phyloP scores from a whole-genome alignment of 2,888 invertebrate genomes.

The Temnothorax unifasciatus region DNA sequence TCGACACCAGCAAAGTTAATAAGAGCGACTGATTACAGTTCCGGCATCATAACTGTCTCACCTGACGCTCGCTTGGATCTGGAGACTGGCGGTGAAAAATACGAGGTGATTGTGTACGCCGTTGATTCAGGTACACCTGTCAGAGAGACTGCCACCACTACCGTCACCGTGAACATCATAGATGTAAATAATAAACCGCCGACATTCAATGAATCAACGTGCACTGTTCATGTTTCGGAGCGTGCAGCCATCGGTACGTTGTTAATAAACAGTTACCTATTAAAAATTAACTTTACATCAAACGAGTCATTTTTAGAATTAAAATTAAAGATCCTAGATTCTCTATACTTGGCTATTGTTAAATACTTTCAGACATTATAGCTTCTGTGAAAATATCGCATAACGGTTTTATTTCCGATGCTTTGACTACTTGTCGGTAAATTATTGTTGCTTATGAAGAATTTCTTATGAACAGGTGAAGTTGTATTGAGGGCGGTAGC shows the following conservation, averaged over 20 bases:
- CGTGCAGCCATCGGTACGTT: constrained; percentile 88
- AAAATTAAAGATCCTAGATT: not conserved
- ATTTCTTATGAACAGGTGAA: constrained; percentile 83
- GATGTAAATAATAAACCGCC: constrained; percentile 95
- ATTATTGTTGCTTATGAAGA: not conserved
- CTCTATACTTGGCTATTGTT: not conserved
- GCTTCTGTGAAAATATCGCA: not conserved
- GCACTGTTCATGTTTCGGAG: constrained; percentile 91
- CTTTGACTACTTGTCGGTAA: not conserved
- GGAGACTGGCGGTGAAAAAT: constrained; percentile 90
- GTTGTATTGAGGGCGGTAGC: constrained; percentile 90
- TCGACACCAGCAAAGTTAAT: not conserved
- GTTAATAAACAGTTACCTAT: not conserved
- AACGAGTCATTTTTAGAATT: not conserved
- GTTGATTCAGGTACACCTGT: constrained; percentile 92
- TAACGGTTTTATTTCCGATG: not conserved
- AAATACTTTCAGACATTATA: not conserved
- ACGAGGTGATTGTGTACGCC: constrained; percentile 91
- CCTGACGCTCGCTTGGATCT: constrained; percentile 91
- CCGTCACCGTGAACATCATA: constrained; percentile 90
- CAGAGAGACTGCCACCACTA: constrained; percentile 92
- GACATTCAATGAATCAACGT: constrained; percentile 89
- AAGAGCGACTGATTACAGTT: constrained; percentile 85
- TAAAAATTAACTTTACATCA: not conserved
- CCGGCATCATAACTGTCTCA: constrained; percentile 91